Conservation (phyloP, 2,797 vertebrate species). For the Australoheros facetus region DNA sequence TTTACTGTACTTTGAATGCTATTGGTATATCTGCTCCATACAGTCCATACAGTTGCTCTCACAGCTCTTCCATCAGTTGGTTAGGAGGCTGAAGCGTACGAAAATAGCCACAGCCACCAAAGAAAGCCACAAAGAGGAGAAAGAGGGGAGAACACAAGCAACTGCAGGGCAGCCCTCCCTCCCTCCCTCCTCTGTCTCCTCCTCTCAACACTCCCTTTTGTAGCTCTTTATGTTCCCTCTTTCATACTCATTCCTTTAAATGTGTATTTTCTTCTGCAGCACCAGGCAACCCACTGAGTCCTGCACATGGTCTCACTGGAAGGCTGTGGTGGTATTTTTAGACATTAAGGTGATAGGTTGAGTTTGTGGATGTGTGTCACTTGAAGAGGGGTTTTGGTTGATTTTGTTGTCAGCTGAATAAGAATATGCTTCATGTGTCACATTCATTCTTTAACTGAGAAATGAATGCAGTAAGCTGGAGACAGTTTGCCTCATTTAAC, state of each 20-base stretch:
- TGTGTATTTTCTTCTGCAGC: conserved; percentile 46
- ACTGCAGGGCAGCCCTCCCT: conserved; percentile 55
- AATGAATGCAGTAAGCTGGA: background rate
- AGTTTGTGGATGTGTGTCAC: background rate
- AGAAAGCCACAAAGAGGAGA: conserved; percentile 56
- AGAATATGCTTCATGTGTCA: background rate
- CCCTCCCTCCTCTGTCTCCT: background rate
- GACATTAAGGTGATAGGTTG: conserved; percentile 37
- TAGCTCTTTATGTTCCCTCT: conserved; percentile 41
- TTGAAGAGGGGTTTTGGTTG: background rate
- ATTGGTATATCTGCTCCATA: background rate
- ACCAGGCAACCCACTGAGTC: conserved; percentile 45
- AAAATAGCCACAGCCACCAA: conserved; percentile 73
- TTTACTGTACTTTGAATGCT: background rate
- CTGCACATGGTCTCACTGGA: conserved; percentile 32
- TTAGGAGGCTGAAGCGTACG: conserved; percentile 51
- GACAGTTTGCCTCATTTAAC: background rate
- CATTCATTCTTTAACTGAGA: background rate
- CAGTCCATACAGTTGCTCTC: conserved; percentile 24
- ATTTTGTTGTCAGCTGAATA: background rate
- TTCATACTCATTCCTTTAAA: conserved; percentile 51
- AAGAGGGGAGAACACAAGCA: conserved; percentile 48
- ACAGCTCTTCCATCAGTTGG: conserved; percentile 38
- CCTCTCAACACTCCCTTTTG: conserved; percentile 3
- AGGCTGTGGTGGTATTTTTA: conserved; percentile 61